These are phyloP conservation scores for Dunckerocampus dactyliophorus DNA, from an alignment of 2,113 vertebrate species.

Conservation along the genomic window DNA sequence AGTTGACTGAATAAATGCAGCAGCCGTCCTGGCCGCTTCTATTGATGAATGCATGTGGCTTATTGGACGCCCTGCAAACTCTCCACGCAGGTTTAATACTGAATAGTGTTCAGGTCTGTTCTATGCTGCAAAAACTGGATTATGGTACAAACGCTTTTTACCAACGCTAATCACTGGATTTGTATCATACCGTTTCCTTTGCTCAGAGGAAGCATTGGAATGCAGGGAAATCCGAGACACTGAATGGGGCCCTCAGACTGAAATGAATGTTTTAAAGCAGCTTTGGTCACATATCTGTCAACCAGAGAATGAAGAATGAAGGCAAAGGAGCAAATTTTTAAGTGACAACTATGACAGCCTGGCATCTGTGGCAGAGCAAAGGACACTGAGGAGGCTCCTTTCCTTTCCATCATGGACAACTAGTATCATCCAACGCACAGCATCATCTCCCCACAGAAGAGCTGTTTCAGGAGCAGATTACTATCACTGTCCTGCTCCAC, in stretches of 20 bases:
- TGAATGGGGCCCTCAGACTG: slow-evolving; percentile 1
- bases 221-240: slow-evolving; percentile 13
- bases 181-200: slow-evolving; percentile 48
- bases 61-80: slow-evolving; percentile 11
- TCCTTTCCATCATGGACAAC: too few relatives aligned
- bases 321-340: too few relatives aligned
- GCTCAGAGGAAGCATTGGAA: slow-evolving; percentile 34
- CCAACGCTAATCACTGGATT: slow-evolving; percentile 54
- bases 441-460: too few relatives aligned
- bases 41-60: too few relatives aligned
- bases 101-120: slow-evolving; percentile 19
- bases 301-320: neutral
- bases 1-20: too few relatives aligned
- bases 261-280: slow-evolving; percentile 4
- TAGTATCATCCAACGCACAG: too few relatives aligned
- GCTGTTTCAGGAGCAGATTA: too few relatives aligned
- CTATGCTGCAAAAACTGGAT: slow-evolving; percentile 39
- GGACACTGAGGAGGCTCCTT: too few relatives aligned
- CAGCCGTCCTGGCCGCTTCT: too few relatives aligned
- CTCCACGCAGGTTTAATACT: neutral
- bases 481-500: too few relatives aligned
- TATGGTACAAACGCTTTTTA: slow-evolving; percentile 41
- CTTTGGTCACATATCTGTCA: neutral
- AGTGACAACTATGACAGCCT: too few relatives aligned
- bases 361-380: too few relatives aligned